These are phyloP conservation scores for Nomada hirtipes DNA, from an alignment of 2,888 invertebrate species.

Conservation along the genomic window DNA sequence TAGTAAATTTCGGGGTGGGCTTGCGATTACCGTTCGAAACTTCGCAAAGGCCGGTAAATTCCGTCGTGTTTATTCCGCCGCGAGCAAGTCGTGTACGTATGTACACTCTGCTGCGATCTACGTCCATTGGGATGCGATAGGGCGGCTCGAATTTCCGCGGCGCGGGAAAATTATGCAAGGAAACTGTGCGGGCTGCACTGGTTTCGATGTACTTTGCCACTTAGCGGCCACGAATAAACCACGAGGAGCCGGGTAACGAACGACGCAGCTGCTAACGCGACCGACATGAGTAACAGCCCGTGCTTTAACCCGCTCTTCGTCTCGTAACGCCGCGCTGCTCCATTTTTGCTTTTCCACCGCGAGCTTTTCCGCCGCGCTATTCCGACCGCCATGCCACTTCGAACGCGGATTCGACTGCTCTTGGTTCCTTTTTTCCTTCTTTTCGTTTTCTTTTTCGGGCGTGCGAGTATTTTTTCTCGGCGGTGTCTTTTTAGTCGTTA, in stretches of 20 bases:
- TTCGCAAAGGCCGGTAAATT: slow-evolving; percentile 8
- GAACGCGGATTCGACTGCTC: too few species aligned
- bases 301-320: slow-evolving; percentile 13
- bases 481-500: too few species aligned
- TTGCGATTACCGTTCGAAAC: not conserved
- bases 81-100: not conserved
- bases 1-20: not conserved
- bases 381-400: too few species aligned
- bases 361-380: not conserved
- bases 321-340: not conserved
- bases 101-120: not conserved
- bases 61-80: slow-evolving; percentile 37
- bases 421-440: too few species aligned
- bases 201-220: slow-evolving; percentile 69
- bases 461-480: too few species aligned
- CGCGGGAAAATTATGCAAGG: slow-evolving; percentile 62
- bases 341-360: not conserved
- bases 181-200: slow-evolving; percentile 51
- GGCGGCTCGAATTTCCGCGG: slow-evolving; percentile 41
- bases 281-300: slow-evolving; percentile 62
- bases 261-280: slow-evolving; percentile 63
- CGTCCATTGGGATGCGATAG: slow-evolving; percentile 35
- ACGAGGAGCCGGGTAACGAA: slow-evolving; percentile 66
- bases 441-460: too few species aligned
- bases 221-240: slow-evolving; percentile 68